A percentile compares a stretch with the other conserved stretches of the same genome.
Conservation (phyloP, 92 coral and sea anemone species). For the Diadumene lineata region DNA sequence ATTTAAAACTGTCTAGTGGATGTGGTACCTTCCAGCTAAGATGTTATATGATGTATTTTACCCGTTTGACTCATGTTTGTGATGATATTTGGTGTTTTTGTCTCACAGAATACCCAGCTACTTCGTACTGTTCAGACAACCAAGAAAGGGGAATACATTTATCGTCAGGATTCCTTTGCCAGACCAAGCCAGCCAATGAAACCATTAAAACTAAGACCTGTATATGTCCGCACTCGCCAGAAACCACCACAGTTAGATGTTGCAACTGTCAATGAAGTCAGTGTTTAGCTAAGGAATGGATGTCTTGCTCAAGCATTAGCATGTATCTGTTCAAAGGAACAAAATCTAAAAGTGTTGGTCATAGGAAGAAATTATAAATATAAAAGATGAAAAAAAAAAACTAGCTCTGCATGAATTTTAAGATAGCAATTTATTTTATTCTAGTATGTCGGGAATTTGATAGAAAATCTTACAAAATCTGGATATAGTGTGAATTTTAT, state of each 20-base stretch:
- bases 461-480: too few species aligned
- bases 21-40: background rate
- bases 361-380: too few species aligned
- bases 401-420: too few species aligned
- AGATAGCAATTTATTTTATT: too few species aligned
- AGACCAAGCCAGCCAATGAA: constrained; percentile 56
- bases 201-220: constrained; percentile 65
- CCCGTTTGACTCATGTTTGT: background rate
- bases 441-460: too few species aligned
- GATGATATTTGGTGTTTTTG: background rate
- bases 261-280: constrained; percentile 13
- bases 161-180: constrained; percentile 74
- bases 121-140: constrained; percentile 61
- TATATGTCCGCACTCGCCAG: constrained; percentile 59
- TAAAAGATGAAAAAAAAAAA: too few species aligned
- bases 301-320: too few species aligned
- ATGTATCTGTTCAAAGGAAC: too few species aligned
- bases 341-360: too few species aligned
- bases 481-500: too few species aligned
- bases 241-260: constrained; percentile 42
- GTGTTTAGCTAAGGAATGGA: background rate
- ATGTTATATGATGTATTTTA: background rate
- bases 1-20: too few species aligned
- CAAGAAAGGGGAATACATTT: constrained; percentile 65
- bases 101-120: constrained; percentile 69